Evolutionary conservation across 1,140 invertebrate genomes (phyloP).

Genomic region (Listronotus bonariensis): DNA sequence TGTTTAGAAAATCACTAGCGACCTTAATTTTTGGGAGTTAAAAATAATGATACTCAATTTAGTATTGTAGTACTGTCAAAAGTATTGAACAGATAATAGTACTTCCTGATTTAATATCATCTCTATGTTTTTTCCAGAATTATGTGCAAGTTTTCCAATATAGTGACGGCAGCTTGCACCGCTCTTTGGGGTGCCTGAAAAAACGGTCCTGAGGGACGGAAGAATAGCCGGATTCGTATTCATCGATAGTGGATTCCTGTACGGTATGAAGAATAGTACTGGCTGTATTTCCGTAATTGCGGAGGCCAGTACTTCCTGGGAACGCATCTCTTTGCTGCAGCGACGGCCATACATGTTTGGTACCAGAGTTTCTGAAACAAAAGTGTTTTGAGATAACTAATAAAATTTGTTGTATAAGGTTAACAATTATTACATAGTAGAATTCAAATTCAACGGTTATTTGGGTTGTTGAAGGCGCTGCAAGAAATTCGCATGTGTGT

Average conservation of each 20-base stretch:
- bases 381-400: no score
- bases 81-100: slow-evolving; percentile 84
- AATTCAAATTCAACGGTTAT: no score
- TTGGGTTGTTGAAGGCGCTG: no score
- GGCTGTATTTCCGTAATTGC: slow-evolving; percentile 91
- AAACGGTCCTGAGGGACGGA: slow-evolving; percentile 73
- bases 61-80: slow-evolving; percentile 91
- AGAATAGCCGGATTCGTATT: slow-evolving; percentile 83
- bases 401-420: no score
- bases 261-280: slow-evolving; percentile 85
- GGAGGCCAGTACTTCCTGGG: slow-evolving; percentile 83
- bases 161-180: slow-evolving; percentile 86
- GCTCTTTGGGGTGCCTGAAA: slow-evolving; percentile 75
- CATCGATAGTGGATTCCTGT: slow-evolving; percentile 78
- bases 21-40: no score
- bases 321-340: slow-evolving; percentile 83
- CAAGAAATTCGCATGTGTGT: no score
- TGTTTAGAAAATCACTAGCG: no score
- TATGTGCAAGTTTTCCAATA: slow-evolving; percentile 90
- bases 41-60: no score
- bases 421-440: no score
- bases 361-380: slow-evolving; percentile 89
- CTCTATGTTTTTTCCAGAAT: slow-evolving; percentile 85
- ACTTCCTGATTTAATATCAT: slow-evolving; percentile 82
- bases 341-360: slow-evolving; percentile 90